Base-by-base conservation (phyloP, 2,797 vertebrate genomes). In the Sandelia bainsii region DNA sequence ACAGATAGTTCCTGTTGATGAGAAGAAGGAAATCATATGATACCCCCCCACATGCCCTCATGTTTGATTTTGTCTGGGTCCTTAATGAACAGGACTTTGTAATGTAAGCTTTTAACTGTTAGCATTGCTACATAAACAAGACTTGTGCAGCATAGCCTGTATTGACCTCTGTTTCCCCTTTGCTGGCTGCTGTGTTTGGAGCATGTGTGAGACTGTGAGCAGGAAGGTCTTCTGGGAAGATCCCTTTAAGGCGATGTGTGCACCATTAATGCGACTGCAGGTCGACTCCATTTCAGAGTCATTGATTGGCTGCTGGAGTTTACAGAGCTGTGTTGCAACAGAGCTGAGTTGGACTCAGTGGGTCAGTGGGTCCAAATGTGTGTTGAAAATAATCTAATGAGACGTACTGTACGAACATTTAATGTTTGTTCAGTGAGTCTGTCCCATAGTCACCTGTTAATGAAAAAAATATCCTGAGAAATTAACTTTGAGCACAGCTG, bases 181-280 rank as follows among this genome's bases (percentile, higher is more conserved):
- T 74, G 63, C 58, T 54, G 56, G 69, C 77, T 80, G 61, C 65
- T 69, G 72, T 82, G 82, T 84, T 83, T 75, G 64, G 66, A 77
- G 68, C 50, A 32, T 52, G 80, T 81, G 69, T 23, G 51, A 80
- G 78, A 78, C 84, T 73, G 81, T 81, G 87, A 87, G 88, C 73
- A 62, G 75, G 73, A 82, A 46, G 67, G 77, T 81, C 89, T 93
- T 93, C 92, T 92, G 93, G 93, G 90, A 94, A 93, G 90, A 87
- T 72, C 70, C 84, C 89, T 90, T 92, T 82, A 92, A 89, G 91
- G 90, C 82, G 92, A 92, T 87, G 86, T 77, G 85, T 82, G 89
- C 80, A 70, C 90, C 92, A 89, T 93, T 94, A 95, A 90, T 89
- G 89, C 85, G 87, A 88, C 91, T 86, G 85, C 75, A 75, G 89